phyloP scores from a whole-genome alignment of 2,888 invertebrate genomes.

The Agapostemon virescens region DNA sequence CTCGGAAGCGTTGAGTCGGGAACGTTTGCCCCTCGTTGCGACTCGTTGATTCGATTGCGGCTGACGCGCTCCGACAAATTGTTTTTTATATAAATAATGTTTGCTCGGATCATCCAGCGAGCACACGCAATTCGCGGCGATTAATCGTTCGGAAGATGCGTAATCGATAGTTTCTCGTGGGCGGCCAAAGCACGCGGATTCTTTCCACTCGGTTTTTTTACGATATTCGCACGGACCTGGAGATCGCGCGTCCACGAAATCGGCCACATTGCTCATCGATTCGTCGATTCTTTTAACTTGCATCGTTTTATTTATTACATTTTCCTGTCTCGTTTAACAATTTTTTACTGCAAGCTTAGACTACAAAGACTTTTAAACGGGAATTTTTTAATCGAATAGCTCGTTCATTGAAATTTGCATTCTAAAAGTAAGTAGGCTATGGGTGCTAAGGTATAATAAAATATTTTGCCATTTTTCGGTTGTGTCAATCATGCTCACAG shows the following conservation, averaged over 20 bases:
- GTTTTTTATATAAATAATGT: constrained; percentile 58
- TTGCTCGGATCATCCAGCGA: constrained; percentile 46
- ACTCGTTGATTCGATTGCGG: constrained; percentile 52
- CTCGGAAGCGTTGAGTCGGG: constrained; percentile 17
- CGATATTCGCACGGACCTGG: constrained; percentile 68
- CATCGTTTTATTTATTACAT: background rate
- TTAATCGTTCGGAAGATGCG: constrained; percentile 44
- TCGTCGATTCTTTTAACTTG: background rate
- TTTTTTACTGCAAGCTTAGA: background rate
- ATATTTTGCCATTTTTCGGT: no score
- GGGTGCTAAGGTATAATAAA: no score
- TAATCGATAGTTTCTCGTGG: constrained; percentile 53
- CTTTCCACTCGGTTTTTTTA: constrained; percentile 62
- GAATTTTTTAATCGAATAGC: background rate
- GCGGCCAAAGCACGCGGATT: constrained; percentile 48
- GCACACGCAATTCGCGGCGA: constrained; percentile 38
- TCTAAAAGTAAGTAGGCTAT: background rate
- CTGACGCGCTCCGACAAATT: constrained; percentile 49
- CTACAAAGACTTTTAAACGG: background rate
- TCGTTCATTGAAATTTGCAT: background rate
- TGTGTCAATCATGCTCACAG: no score
- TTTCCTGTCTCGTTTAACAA: background rate
- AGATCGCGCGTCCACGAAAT: constrained; percentile 61
- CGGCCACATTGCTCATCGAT: constrained; percentile 33
- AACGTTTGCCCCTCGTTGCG: constrained; percentile 21